phyloP scores from a whole-genome alignment of 1,140 invertebrate genomes.

The Heliconius eleuchia region DNA sequence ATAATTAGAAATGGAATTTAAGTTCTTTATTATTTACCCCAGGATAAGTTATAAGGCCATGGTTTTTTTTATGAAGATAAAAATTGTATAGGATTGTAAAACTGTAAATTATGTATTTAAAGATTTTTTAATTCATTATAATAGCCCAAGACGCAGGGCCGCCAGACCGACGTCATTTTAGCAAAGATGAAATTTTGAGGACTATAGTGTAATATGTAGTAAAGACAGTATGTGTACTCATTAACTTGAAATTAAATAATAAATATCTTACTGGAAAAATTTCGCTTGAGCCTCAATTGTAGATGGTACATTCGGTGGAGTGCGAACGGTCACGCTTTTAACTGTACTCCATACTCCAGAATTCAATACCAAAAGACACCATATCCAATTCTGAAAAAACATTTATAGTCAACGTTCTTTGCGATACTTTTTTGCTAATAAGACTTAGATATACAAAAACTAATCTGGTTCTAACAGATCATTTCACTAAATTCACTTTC shows the following conservation, averaged over 20 bases:
- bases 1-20: no score
- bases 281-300: slow-evolving; percentile 75
- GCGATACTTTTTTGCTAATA: background rate
- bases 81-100: no score
- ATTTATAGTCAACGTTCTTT: background rate
- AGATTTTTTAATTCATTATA: no score
- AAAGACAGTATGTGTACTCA: no score
- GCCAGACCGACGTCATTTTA: no score
- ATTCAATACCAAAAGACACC: slow-evolving; percentile 55
- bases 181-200: no score
- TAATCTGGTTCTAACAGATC: slow-evolving; percentile 11
- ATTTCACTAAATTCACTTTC: slow-evolving; percentile 26
- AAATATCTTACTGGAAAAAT: slow-evolving; percentile 78
- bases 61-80: no score
- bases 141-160: no score
- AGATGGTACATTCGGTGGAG: slow-evolving; percentile 54
- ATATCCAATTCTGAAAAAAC: slow-evolving; percentile 65
- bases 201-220: no score
- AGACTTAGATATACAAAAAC: slow-evolving; percentile 5
- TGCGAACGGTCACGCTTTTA: slow-evolving; percentile 45
- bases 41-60: no score
- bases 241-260: background rate
- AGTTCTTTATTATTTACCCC: no score
- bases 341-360: slow-evolving; percentile 52
- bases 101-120: no score